Percentiles rank a stretch among this genome's conserved stretches.
These are phyloP conservation scores for Gallinago paraguaiae DNA, from an alignment of 2,113 vertebrate genomes.

Conservation along the genomic window DNA sequence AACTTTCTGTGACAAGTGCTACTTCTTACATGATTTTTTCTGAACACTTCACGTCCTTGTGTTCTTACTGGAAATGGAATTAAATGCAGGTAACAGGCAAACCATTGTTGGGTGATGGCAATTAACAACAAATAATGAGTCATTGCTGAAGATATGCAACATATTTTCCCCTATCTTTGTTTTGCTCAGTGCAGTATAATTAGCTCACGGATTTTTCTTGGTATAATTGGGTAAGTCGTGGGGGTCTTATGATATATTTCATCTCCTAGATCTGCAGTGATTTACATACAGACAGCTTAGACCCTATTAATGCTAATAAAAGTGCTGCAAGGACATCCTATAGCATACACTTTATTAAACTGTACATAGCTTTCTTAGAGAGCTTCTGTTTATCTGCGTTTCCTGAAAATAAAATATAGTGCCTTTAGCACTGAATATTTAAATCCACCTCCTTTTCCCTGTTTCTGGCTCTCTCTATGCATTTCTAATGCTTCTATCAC, in stretches of 20 bases:
- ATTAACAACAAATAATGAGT: neutral
- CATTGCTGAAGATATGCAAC: neutral
- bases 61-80: neutral
- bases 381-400: constrained; percentile 28
- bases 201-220: neutral
- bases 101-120: neutral
- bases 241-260: neutral
- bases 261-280: constrained; percentile 37
- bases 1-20: neutral
- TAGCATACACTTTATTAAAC: constrained; percentile 4
- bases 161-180: neutral
- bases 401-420: constrained; percentile 49
- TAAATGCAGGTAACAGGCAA: neutral
- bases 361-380: constrained; percentile 32
- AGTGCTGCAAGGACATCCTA: constrained; percentile 25
- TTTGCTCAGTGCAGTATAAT: neutral
- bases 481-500: constrained; percentile 62
- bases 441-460: constrained; percentile 43
- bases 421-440: constrained; percentile 61
- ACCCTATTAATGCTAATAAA: constrained; percentile 26
- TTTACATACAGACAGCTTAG: constrained; percentile 60
- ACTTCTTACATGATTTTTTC: neutral
- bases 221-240: neutral
- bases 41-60: neutral
- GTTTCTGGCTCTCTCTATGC: constrained; percentile 30